Conservation (phyloP, 2,797 vertebrate species). For the Muscicapa striata region DNA sequence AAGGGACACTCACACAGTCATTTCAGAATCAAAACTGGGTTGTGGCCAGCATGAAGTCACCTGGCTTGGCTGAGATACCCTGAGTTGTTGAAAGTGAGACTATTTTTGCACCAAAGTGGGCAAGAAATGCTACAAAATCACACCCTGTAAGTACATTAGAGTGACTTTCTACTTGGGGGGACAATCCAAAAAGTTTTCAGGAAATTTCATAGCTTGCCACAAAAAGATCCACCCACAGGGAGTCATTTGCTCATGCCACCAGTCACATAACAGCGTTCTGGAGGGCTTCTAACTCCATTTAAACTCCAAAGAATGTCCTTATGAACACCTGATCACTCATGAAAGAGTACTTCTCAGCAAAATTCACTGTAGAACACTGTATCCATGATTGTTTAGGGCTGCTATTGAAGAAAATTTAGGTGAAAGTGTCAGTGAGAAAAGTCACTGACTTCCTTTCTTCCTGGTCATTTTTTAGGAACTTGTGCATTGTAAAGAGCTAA, state of each 20-base stretch:
- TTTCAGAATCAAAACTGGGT: not conserved
- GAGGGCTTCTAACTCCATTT: not conserved
- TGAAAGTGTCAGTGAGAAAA: not conserved
- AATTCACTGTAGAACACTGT: not conserved
- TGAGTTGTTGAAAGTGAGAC: not conserved
- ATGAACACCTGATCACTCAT: not conserved
- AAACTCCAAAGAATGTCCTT: not conserved
- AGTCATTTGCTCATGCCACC: not conserved
- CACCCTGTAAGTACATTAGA: fast-evolving
- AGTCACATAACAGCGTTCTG: not conserved
- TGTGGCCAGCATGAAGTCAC: not conserved
- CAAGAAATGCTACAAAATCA: not conserved
- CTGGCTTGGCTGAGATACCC: not conserved
- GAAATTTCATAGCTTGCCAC: not conserved
- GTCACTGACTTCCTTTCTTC: not conserved
- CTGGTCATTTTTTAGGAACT: not conserved
- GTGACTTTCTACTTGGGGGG: not conserved
- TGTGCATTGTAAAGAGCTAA: not conserved
- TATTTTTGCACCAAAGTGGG: not conserved
- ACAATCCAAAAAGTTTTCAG: not conserved
- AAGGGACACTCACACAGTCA: not conserved
- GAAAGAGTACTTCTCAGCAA: not conserved
- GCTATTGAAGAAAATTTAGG: not conserved
- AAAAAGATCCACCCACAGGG: not conserved
- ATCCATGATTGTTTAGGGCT: not conserved